A percentile compares a stretch with the other conserved stretches of the same genome.
These are phyloP conservation scores for Hoplodrina ambigua DNA, from an alignment of 2,888 invertebrate species.

Conservation along the genomic window DNA sequence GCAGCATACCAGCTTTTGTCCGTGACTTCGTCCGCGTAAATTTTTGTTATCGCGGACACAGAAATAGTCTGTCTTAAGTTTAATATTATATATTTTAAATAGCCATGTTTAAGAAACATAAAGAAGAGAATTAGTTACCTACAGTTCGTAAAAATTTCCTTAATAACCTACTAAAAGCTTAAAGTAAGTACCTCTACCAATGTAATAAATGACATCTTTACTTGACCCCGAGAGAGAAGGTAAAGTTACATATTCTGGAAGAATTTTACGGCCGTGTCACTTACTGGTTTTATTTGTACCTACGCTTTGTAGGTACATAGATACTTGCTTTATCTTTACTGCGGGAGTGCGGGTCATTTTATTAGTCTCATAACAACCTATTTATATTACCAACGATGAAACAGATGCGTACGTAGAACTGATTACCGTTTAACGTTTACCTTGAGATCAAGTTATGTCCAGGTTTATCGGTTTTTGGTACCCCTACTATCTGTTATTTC, in stretches of 20 bases:
- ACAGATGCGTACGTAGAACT: slow-evolving; percentile 55
- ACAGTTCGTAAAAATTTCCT: neutral
- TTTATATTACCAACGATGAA: slow-evolving; percentile 68
- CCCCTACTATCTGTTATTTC: neutral
- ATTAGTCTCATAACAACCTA: slow-evolving; percentile 69
- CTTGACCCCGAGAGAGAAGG: slow-evolving; percentile 14
- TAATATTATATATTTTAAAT: neutral
- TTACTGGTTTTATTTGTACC: slow-evolving; percentile 63
- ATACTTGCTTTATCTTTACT: slow-evolving; percentile 70
- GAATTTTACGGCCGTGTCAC: slow-evolving; percentile 64
- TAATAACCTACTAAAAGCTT: slow-evolving; percentile 20
- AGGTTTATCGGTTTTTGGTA: slow-evolving; percentile 30
- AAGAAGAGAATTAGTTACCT: neutral
- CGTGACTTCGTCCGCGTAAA: no score
- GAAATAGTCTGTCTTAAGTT: no score
- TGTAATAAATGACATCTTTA: slow-evolving; percentile 28
- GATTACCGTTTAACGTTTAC: slow-evolving; percentile 37
- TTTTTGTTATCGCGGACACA: no score
- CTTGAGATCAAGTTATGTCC: slow-evolving; percentile 54
- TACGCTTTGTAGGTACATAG: neutral
- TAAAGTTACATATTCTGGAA: slow-evolving; percentile 64
- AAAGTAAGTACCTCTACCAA: slow-evolving; percentile 7
- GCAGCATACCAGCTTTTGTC: no score
- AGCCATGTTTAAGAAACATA: neutral
- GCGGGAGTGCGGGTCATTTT: slow-evolving; percentile 73